Conservation (phyloP, 1,140 invertebrate genomes). For the Diorhabda elongata region DNA sequence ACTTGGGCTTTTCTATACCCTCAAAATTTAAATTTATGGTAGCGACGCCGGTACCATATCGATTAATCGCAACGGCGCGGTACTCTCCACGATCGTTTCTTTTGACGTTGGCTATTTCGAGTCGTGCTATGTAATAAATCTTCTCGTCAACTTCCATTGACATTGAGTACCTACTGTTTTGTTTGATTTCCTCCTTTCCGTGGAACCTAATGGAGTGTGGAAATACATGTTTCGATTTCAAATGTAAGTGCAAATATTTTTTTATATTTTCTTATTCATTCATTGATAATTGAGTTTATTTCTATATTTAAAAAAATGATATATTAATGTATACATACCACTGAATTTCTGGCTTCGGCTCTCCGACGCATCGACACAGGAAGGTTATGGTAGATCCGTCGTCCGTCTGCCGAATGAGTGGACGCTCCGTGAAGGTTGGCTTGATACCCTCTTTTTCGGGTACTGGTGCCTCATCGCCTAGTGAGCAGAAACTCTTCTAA, state of each 20-base stretch:
- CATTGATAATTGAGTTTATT: too few relatives aligned
- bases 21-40: slow-evolving; percentile 96
- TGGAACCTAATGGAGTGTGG: slow-evolving; percentile 65
- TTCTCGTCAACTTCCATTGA: slow-evolving; percentile 80
- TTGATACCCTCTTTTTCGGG: slow-evolving; percentile 89
- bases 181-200: slow-evolving; percentile 71
- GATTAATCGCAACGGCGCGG: slow-evolving; percentile 87
- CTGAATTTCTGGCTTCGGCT: slow-evolving; percentile 84
- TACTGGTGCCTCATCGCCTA: slow-evolving; percentile 88
- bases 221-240: slow-evolving; percentile 17
- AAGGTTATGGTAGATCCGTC: slow-evolving; percentile 90
- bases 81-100: slow-evolving; percentile 89
- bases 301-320: background rate
- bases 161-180: slow-evolving; percentile 73
- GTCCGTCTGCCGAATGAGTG: slow-evolving; percentile 90
- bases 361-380: slow-evolving; percentile 91
- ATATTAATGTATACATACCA: slow-evolving; percentile 67
- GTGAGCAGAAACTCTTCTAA: slow-evolving; percentile 45
- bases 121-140: slow-evolving; percentile 79
- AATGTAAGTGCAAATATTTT: background rate
- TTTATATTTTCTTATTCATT: too few relatives aligned
- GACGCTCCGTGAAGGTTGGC: slow-evolving; percentile 94
- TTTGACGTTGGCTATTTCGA: slow-evolving; percentile 80
- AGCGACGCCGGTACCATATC: slow-evolving; percentile 84
- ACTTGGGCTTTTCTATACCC: slow-evolving; percentile 82